Conservation (phyloP, 2,113 vertebrate species). For the Apistogramma diplotaenia region DNA sequence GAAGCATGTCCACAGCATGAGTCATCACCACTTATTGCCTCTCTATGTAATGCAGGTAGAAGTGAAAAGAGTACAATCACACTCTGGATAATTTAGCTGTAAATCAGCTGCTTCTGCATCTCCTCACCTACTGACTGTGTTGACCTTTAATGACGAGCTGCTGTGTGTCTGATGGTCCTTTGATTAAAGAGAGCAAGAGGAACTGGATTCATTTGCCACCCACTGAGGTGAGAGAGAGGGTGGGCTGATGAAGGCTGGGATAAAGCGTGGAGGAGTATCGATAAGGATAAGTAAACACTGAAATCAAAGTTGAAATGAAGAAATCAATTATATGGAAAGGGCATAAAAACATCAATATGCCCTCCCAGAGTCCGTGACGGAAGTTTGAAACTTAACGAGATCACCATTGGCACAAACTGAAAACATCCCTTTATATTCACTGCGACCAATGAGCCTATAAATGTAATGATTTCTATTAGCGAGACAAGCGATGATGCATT, state of each 20-base stretch:
- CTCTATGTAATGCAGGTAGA: background rate
- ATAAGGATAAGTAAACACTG: conserved; percentile 32
- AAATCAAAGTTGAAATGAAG: conserved; percentile 18
- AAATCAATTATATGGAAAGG: conserved; percentile 18
- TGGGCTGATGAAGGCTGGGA: background rate
- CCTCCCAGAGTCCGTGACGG: background rate
- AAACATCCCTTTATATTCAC: no score
- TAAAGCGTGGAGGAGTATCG: conserved; percentile 32
- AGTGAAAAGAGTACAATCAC: conserved; percentile 1
- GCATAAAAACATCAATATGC: background rate
- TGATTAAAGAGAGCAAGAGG: conserved; percentile 48
- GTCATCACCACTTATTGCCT: background rate
- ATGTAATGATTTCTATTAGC: background rate
- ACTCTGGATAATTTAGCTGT: background rate
- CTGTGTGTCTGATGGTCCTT: conserved; percentile 10
- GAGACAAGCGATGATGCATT: background rate
- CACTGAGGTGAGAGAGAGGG: background rate
- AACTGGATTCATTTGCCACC: conserved; percentile 36
- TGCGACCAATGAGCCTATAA: background rate
- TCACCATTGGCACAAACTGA: background rate
- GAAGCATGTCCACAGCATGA: background rate
- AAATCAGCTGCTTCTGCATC: conserved; percentile 22
- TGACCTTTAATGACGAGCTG: conserved; percentile 53
- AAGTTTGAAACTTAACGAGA: background rate
- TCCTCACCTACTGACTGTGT: conserved; percentile 9